Conservation (phyloP, 2,797 vertebrate genomes). For the Cottoperca gobio region DNA sequence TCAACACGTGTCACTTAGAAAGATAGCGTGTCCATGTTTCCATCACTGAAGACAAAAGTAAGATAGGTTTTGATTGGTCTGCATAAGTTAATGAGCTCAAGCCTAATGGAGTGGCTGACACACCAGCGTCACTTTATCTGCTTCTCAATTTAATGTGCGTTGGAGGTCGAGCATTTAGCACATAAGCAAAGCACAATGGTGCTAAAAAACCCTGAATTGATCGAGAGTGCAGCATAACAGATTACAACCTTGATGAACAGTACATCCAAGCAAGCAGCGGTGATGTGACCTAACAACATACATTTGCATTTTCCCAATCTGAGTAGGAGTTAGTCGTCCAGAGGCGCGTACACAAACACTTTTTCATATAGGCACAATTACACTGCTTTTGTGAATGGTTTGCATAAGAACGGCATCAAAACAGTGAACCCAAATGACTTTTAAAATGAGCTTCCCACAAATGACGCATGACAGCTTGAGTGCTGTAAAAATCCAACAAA, state of each 20-base stretch:
- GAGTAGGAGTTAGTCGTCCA: constrained; percentile 32
- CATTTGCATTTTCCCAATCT: constrained; percentile 67
- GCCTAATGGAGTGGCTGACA: constrained; percentile 1
- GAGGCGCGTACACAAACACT: constrained; percentile 33
- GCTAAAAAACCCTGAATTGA: not conserved
- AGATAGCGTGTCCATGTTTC: too few relatives aligned
- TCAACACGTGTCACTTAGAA: too few relatives aligned
- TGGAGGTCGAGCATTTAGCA: constrained; percentile 14
- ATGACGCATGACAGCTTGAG: constrained; percentile 71
- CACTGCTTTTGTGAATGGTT: constrained; percentile 34
- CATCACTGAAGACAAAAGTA: too few relatives aligned
- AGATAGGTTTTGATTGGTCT: not conserved
- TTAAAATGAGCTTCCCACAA: constrained; percentile 71
- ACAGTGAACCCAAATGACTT: constrained; percentile 60
- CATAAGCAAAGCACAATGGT: constrained; percentile 13
- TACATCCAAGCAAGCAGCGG: constrained; percentile 43
- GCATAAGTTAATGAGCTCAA: not conserved
- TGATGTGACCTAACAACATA: constrained; percentile 63
- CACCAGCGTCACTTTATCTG: not conserved
- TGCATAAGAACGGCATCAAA: constrained; percentile 59
- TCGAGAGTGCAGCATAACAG: constrained; percentile 33
- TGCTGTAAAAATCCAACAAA: constrained; percentile 68
- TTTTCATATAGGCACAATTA: constrained; percentile 51
- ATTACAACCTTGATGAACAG: constrained; percentile 56
- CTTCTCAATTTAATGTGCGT: constrained; percentile 16